Percentiles rank a stretch among this genome's conserved stretches.
These are phyloP conservation scores for Eidolon dupreanum DNA, from an alignment of 2,797 vertebrate species.

Conservation along the genomic window DNA sequence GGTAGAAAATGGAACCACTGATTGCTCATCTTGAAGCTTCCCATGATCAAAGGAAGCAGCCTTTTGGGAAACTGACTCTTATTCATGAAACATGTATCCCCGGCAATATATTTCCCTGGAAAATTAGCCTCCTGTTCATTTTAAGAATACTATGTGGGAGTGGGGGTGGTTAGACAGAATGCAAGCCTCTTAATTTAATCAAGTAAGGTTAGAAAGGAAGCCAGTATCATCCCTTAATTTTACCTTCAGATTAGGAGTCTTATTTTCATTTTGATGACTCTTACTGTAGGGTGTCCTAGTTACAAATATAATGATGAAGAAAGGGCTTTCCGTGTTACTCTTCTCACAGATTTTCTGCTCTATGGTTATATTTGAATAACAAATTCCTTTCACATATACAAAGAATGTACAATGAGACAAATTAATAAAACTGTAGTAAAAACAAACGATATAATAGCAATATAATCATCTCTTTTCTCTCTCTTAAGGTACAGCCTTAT, in stretches of 20 bases:
- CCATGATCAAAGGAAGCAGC: neutral
- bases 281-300: neutral
- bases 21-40: neutral
- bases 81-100: neutral
- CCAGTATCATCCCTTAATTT: neutral
- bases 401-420: neutral
- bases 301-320: neutral
- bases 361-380: neutral
- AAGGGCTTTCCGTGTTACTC: neutral
- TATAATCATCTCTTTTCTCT: neutral
- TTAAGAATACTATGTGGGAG: neutral
- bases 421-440: neutral
- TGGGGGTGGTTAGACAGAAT: neutral
- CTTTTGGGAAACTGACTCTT: neutral
- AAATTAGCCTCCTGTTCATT: neutral
- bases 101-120: neutral
- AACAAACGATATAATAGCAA: neutral
- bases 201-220: slow-evolving; percentile 23
- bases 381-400: neutral
- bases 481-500: neutral
- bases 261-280: neutral
- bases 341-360: neutral
- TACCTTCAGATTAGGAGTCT: neutral
- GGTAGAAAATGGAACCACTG: neutral
- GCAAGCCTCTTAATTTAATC: neutral